Base-by-base conservation (phyloP, 1,140 invertebrate species). In the Drosophila carrolli region DNA sequence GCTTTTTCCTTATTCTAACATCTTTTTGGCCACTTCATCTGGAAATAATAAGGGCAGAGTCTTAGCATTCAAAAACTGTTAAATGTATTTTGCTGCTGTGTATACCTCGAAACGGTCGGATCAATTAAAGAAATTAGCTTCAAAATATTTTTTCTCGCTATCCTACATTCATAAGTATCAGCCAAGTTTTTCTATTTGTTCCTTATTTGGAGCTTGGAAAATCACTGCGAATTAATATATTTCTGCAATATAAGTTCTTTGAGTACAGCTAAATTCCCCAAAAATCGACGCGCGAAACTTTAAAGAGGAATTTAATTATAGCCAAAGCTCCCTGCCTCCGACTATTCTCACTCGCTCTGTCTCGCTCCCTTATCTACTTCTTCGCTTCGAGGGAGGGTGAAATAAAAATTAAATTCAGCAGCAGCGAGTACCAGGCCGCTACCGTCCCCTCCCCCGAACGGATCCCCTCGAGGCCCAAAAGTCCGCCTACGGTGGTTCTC, bases 271-370 rank as follows among this genome's bases (percentile, higher is more conserved):
- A 35, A n/a, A 70, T 55, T 63, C 67, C 38, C 14, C 43, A 1
- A 53, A 43, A 68, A 44, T 50, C 43, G 44, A 38, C 43, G 54
- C 65, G 41, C 35, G 11, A 75, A 86, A 67, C 70, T 88, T 86
- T 78, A 82, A 82, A 81, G 66, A 82, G 57, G 83, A 88, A 86
- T 86, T 86, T 86, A 88, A 86, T 88, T 88, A 86, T 82, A 82
- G 78, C 75, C 53, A 65, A 47, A 63, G 51, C 71, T 74, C 19
- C 35, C 7, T 23, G 13, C 50, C 60, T 37, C 56, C 29, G 10
- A 51, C 58, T 16, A 10, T 9, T 37, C 14, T 27, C 51, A 41
- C 19, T 66, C 23, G 11, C 11, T 29, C 9, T 13, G 14, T 14
- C 56, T 19, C 23, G 29, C 14, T 14, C n/a, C 4, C 57, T 35